Evolutionary conservation across 2,797 vertebrate genomes (phyloP).

Genomic region (Rhincodon typus): DNA sequence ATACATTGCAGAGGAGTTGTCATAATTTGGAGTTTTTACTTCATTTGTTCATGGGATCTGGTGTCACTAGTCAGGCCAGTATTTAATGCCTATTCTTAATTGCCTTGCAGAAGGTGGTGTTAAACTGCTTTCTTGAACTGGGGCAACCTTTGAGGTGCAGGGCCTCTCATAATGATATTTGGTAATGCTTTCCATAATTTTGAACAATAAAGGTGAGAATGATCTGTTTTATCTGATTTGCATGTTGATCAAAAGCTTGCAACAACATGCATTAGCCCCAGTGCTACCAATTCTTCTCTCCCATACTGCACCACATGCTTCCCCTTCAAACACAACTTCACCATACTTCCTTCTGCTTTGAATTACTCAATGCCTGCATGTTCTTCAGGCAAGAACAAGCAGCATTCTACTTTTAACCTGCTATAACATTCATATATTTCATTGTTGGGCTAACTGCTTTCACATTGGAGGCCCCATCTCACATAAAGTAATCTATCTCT

Average conservation of each 20-base stretch:
- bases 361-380: not conserved
- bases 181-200: no score
- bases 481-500: no score
- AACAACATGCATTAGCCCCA: not conserved
- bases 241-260: not conserved
- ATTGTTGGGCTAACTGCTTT: not conserved
- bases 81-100: no score
- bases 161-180: no score
- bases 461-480: not conserved
- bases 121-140: no score
- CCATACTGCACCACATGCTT: not conserved
- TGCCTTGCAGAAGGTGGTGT: no score
- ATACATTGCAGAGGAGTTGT: no score
- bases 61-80: no score
- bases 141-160: no score
- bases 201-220: not conserved
- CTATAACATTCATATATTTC: not conserved
- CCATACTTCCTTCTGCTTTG: not conserved
- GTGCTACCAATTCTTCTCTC: not conserved
- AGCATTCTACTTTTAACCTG: not conserved
- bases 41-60: no score
- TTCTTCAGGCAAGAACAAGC: not conserved
- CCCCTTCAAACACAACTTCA: not conserved
- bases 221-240: not conserved
- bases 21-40: no score